These are phyloP conservation scores for Harpagoxenus sublaevis DNA, from an alignment of 2,888 invertebrate species.

Conservation along the genomic window DNA sequence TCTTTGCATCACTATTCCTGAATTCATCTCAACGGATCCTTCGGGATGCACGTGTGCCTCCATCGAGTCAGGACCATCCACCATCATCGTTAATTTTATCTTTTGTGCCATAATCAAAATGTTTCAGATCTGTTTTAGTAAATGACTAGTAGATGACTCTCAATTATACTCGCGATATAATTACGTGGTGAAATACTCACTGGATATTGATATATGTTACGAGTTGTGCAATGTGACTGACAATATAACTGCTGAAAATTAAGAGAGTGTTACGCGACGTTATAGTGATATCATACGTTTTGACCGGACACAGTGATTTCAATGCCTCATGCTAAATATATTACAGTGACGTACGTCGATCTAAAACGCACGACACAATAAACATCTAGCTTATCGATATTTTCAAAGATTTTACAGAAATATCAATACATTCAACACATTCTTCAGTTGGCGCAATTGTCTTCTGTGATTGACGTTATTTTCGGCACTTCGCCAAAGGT, in stretches of 20 bases:
- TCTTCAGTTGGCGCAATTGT: slow-evolving; percentile 62
- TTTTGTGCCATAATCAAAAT: slow-evolving; percentile 57
- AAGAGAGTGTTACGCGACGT: not conserved
- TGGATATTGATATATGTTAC: not conserved
- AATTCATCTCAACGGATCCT: slow-evolving; percentile 64
- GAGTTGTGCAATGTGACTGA: slow-evolving; percentile 2
- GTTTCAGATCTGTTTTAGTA: slow-evolving; percentile 60
- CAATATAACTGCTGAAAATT: slow-evolving; percentile 21
- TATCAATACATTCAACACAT: slow-evolving; percentile 6
- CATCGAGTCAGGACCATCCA: slow-evolving; percentile 79
- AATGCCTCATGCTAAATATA: slow-evolving; percentile 54
- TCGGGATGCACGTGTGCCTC: slow-evolving; percentile 71
- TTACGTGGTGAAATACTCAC: slow-evolving; percentile 16
- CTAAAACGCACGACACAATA: slow-evolving; percentile 45
- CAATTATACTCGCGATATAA: not conserved
- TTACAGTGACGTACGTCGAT: slow-evolving; percentile 44
- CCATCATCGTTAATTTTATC: slow-evolving; percentile 74
- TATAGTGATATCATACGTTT: not conserved
- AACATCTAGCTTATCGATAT: slow-evolving; percentile 44
- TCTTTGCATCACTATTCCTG: slow-evolving; percentile 58
- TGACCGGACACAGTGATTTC: slow-evolving; percentile 43
- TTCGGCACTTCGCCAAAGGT: slow-evolving; percentile 69
- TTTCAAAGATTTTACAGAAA: slow-evolving; percentile 31
- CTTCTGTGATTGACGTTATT: slow-evolving; percentile 71
- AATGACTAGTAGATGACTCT: slow-evolving; percentile 48